These are phyloP conservation scores for Apamea anceps DNA, from an alignment of 2,888 invertebrate genomes.

Conservation along the genomic window DNA sequence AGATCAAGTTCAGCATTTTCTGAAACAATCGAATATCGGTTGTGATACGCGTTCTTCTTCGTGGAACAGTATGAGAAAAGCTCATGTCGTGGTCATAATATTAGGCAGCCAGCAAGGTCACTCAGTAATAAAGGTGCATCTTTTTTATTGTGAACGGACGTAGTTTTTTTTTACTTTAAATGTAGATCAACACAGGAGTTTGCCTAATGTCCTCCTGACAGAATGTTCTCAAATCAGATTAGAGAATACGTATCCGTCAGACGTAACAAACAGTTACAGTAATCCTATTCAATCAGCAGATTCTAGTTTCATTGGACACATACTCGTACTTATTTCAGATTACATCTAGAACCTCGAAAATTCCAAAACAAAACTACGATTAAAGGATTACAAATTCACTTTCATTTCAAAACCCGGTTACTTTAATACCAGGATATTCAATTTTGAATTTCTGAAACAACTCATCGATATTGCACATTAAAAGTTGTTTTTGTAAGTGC, in stretches of 20 bases:
- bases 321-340: neutral
- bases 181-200: neutral
- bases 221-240: neutral
- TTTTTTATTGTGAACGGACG: neutral
- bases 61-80: too few species aligned
- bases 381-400: neutral
- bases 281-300: neutral
- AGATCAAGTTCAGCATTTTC: slow-evolving; percentile 96
- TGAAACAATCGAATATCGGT: slow-evolving; percentile 71
- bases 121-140: neutral
- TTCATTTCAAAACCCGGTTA: too few species aligned
- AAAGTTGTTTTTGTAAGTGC: too few species aligned
- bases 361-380: too few species aligned
- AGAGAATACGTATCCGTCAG: neutral
- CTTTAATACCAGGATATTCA: too few species aligned
- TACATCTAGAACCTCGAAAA: neutral
- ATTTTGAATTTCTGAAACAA: too few species aligned
- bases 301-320: neutral
- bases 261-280: neutral
- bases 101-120: neutral
- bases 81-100: neutral
- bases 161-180: neutral
- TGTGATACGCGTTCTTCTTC: neutral
- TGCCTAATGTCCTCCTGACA: neutral
- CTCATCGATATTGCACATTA: too few species aligned